These are phyloP conservation scores for Todus mexicanus DNA, from an alignment of 2,797 vertebrate genomes.

Conservation along the genomic window DNA sequence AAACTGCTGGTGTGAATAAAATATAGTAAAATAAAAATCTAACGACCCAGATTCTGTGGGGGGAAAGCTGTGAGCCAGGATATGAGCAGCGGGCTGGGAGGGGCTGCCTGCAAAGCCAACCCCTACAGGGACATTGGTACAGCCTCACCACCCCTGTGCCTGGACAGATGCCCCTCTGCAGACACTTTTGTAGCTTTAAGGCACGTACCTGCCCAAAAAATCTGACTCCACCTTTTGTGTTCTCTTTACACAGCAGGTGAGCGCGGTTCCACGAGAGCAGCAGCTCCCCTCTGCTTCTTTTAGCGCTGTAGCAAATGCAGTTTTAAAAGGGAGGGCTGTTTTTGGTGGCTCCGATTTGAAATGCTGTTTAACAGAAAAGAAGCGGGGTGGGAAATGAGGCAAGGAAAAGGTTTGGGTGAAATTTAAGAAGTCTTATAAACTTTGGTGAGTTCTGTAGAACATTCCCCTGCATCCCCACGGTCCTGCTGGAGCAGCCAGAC, in stretches of 20 bases:
- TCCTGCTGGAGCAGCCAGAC: background rate
- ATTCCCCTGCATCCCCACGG: background rate
- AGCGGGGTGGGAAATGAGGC: background rate
- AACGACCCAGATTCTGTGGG: background rate
- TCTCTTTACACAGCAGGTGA: background rate
- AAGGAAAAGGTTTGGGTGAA: background rate
- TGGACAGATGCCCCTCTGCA: background rate
- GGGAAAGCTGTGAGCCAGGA: background rate
- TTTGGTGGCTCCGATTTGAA: background rate
- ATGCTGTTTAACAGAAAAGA: background rate
- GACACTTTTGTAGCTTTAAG: background rate
- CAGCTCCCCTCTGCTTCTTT: background rate
- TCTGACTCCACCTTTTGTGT: background rate
- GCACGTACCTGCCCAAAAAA: background rate
- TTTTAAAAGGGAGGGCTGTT: background rate
- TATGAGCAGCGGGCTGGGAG: fast-evolving
- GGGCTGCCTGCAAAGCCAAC: background rate
- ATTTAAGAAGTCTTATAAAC: background rate
- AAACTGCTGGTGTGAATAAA: background rate
- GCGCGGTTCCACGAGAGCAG: background rate
- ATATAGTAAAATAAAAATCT: background rate
- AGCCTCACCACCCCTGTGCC: fast-evolving
- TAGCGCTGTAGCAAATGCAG: background rate
- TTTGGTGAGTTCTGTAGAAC: background rate
- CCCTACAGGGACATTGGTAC: fast-evolving